Percentiles rank a stretch among this genome's conserved stretches.
phyloP scores from a whole-genome alignment of 2,113 vertebrate genomes.

The Ceyx melanurus region DNA sequence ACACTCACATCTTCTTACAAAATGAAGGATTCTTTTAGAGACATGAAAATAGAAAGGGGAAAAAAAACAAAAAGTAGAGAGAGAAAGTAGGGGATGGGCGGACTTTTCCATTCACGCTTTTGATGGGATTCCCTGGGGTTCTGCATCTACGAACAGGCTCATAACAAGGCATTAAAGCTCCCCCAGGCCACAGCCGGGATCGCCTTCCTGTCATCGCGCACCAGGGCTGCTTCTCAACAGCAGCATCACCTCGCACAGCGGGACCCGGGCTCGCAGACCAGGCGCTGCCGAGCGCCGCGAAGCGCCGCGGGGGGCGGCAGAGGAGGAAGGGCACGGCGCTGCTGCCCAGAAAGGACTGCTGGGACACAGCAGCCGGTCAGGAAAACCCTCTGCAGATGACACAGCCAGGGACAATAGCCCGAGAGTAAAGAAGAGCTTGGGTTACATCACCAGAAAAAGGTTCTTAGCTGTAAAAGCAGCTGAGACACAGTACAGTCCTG shows the following conservation, averaged over 20 bases:
- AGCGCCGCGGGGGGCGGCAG: not conserved
- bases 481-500: not conserved
- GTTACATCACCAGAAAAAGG: not conserved
- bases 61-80: not conserved
- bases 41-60: not conserved
- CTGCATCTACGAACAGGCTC: conserved; percentile 36
- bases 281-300: not conserved
- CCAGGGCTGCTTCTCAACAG: not conserved
- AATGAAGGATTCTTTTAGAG: conserved; percentile 15
- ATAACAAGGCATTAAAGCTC: conserved; percentile 6
- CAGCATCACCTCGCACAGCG: not conserved
- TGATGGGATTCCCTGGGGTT: conserved; percentile 22
- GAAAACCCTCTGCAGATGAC: not conserved
- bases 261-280: not conserved
- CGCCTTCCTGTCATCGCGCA: not conserved
- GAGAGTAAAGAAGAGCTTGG: not conserved
- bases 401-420: not conserved
- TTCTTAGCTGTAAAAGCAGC: not conserved
- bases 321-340: not conserved
- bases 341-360: not conserved
- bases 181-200: conserved; percentile 14
- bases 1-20: not conserved
- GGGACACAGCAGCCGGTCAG: not conserved
- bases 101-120: conserved; percentile 26
- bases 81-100: not conserved